These are phyloP conservation scores for Heliconius eleuchia DNA, from an alignment of 1,140 invertebrate genomes.

Conservation along the genomic window DNA sequence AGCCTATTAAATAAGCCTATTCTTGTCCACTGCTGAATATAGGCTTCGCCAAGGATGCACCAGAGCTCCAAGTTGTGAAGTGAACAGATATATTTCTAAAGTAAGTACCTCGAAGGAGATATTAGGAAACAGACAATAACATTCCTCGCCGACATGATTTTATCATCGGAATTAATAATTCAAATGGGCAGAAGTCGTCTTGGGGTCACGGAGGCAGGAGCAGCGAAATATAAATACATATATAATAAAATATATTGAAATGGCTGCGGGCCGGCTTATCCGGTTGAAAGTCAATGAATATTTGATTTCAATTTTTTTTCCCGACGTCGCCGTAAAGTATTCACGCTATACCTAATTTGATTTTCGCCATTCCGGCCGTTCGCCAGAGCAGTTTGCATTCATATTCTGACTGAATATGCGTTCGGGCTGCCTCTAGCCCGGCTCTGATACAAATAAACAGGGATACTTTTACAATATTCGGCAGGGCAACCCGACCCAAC, in stretches of 20 bases:
- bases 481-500: conserved; percentile 72
- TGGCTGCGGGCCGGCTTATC: conserved; percentile 78
- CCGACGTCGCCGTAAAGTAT: conserved; percentile 80
- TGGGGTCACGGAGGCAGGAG: conserved; percentile 50
- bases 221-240: conserved; percentile 63
- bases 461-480: conserved; percentile 78
- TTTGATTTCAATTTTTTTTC: conserved; percentile 81
- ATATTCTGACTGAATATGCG: conserved; percentile 79
- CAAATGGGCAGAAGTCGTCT: conserved; percentile 51
- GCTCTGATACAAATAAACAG: conserved; percentile 80
- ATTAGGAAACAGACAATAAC: conserved; percentile 32
- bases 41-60: too few species aligned
- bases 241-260: conserved; percentile 82
- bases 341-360: conserved; percentile 81
- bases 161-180: conserved; percentile 55
- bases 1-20: too few species aligned
- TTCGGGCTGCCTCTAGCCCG: conserved; percentile 72
- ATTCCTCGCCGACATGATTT: conserved; percentile 47
- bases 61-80: too few species aligned
- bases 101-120: neutral
- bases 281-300: conserved; percentile 81
- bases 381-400: conserved; percentile 78
- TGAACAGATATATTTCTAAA: neutral
- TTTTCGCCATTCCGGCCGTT: conserved; percentile 78
- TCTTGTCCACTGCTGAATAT: too few species aligned